phyloP scores from a whole-genome alignment of 2,797 vertebrate genomes.

The Molossus alvarezi region DNA sequence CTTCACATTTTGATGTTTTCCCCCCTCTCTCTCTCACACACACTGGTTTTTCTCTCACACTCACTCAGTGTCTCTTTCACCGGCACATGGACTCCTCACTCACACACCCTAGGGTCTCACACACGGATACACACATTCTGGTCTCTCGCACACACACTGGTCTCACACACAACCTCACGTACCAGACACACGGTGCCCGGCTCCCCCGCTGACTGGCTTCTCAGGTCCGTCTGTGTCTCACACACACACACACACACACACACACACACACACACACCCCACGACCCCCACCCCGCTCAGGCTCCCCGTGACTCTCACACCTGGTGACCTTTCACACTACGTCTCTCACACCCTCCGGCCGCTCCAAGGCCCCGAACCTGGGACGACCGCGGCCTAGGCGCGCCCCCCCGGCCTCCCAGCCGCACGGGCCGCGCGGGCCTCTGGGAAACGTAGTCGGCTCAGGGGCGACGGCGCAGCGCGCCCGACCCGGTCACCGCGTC shows the following conservation, averaged over 20 bases:
- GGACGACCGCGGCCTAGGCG: not conserved
- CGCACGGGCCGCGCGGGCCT: not conserved
- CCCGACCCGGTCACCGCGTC: not conserved
- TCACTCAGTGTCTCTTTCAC: too few species aligned
- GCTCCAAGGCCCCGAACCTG: not conserved
- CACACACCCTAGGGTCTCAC: too few species aligned
- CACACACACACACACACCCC: not conserved
- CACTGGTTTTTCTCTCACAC: too few species aligned
- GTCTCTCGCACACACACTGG: too few species aligned
- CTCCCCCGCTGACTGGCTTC: too few species aligned
- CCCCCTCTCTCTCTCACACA: too few species aligned
- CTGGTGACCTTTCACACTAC: not conserved
- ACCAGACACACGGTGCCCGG: too few species aligned
- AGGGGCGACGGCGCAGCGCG: not conserved
- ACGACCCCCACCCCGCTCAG: too few species aligned
- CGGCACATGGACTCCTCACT: too few species aligned
- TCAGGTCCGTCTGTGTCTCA: not conserved
- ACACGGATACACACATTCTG: too few species aligned
- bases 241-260: not conserved
- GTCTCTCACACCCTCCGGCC: not conserved
- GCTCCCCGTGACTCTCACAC: not conserved
- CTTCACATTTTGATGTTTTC: too few species aligned
- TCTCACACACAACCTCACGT: too few species aligned
- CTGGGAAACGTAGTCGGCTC: slow-evolving; percentile 25
- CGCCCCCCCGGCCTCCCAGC: not conserved